Evolutionary conservation across 2,113 vertebrate species (phyloP).

Genomic region (Chaenocephalus aceratus): DNA sequence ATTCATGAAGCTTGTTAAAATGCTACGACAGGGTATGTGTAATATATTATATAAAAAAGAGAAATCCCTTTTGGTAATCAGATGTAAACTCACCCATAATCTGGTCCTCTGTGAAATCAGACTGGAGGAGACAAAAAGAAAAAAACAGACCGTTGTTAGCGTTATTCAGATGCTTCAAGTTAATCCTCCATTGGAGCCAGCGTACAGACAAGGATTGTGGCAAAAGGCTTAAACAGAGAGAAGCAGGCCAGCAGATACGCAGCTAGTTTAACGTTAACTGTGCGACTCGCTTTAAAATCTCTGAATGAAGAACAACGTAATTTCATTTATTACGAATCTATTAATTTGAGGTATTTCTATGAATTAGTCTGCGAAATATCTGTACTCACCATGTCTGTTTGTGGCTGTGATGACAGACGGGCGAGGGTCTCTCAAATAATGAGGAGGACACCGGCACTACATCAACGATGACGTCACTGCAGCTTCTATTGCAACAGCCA

Average conservation of each 20-base stretch:
- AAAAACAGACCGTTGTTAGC: conserved; percentile 4
- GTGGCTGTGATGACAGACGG: conserved; percentile 1
- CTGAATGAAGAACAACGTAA: not conserved
- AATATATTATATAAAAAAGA: not conserved
- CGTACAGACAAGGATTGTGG: not conserved
- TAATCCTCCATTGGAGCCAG: conserved; percentile 3
- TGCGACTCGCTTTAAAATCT: not conserved
- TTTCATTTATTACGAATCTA: accelerated
- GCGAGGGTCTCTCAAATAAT: not conserved
- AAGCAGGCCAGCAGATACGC: conserved; percentile 16
- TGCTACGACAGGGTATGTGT: too few species aligned
- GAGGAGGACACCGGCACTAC: conserved; percentile 17
- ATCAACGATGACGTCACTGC: conserved; percentile 46
- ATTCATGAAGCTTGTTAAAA: conserved; percentile 2
- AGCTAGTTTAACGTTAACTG: conserved; percentile 12
- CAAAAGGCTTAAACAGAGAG: conserved; percentile 16
- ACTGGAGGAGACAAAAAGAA: conserved; percentile 72
- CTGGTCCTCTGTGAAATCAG: conserved; percentile 90
- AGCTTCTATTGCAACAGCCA: conserved; percentile 27
- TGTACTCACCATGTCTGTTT: conserved; percentile 60
- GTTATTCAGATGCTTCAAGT: not conserved
- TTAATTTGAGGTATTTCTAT: accelerated
- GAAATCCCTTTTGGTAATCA: not conserved
- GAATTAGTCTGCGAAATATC: accelerated
- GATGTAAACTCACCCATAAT: conserved; percentile 83